Percentiles rank a stretch among this genome's conserved stretches.
phyloP scores from a whole-genome alignment of 2,113 vertebrate genomes.

The Sardina pilchardus region DNA sequence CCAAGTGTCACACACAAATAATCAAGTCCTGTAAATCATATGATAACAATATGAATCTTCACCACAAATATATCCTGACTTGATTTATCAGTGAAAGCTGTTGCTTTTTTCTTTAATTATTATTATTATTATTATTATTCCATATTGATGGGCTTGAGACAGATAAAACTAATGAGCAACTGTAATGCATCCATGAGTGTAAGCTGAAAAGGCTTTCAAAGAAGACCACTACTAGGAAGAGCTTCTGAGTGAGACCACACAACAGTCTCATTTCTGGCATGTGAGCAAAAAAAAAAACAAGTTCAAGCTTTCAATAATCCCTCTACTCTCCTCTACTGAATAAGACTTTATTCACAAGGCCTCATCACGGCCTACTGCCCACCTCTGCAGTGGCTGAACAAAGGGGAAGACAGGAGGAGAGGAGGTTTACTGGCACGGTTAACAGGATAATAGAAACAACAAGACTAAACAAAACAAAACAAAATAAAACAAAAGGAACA shows the following conservation, averaged over 20 bases:
- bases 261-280: neutral
- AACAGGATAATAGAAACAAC: neutral
- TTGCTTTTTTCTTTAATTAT: too few species aligned
- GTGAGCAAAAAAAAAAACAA: neutral
- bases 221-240: neutral
- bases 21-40: neutral
- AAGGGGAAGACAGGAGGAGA: neutral
- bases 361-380: neutral
- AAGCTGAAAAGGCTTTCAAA: neutral
- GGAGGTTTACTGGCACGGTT: neutral
- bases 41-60: neutral
- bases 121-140: too few species aligned
- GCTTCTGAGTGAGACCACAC: neutral
- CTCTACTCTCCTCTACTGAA: neutral
- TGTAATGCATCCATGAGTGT: neutral
- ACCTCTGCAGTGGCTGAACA: neutral
- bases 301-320: slow-evolving; percentile 7
- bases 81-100: neutral
- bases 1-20: neutral
- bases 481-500: neutral
- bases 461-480: neutral
- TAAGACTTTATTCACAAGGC: neutral
- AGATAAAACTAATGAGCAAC: neutral
- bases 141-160: neutral
- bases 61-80: neutral